phyloP scores from a whole-genome alignment of 2,888 invertebrate genomes.

The Cinara cedri region DNA sequence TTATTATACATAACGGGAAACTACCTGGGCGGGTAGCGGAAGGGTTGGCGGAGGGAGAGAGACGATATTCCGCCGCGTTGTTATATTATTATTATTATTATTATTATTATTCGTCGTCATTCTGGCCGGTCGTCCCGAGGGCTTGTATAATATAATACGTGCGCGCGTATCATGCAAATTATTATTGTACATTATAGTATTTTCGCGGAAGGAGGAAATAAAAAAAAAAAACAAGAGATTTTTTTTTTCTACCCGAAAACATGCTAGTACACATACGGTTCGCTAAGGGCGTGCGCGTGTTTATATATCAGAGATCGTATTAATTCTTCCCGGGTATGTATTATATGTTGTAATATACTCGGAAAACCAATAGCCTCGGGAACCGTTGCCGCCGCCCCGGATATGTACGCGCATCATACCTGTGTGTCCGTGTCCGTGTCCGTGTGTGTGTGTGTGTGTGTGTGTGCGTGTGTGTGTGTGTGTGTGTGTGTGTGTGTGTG shows the following conservation, averaged over 20 bases:
- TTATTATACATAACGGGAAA: too few relatives aligned
- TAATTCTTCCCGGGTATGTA: constrained; percentile 10
- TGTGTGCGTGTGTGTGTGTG: not conserved
- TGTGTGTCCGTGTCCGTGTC: not conserved
- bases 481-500: not conserved
- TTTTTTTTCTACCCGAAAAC: not conserved
- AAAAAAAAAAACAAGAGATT: not conserved
- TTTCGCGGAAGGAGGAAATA: not conserved
- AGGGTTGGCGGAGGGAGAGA: too few relatives aligned
- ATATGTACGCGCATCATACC: too few relatives aligned
- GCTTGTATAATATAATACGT: not conserved
- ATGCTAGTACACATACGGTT: not conserved
- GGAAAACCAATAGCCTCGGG: constrained; percentile 4
- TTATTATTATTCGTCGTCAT: too few relatives aligned
- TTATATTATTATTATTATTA: too few relatives aligned
- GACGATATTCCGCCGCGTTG: too few relatives aligned
- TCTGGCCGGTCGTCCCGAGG: not conserved
- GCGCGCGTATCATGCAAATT: not conserved
- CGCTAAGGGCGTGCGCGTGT: constrained; percentile 21
- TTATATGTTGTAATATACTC: too few relatives aligned
- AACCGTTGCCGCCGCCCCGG: not conserved
- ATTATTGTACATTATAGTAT: not conserved
- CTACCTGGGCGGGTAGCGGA: too few relatives aligned
- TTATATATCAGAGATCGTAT: constrained; percentile 15
- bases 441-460: not conserved